Evolutionary conservation across 2,113 vertebrate species (phyloP), one percentile per base, ranked within the genome.

Genomic region (Cercocebus atys): DNA sequence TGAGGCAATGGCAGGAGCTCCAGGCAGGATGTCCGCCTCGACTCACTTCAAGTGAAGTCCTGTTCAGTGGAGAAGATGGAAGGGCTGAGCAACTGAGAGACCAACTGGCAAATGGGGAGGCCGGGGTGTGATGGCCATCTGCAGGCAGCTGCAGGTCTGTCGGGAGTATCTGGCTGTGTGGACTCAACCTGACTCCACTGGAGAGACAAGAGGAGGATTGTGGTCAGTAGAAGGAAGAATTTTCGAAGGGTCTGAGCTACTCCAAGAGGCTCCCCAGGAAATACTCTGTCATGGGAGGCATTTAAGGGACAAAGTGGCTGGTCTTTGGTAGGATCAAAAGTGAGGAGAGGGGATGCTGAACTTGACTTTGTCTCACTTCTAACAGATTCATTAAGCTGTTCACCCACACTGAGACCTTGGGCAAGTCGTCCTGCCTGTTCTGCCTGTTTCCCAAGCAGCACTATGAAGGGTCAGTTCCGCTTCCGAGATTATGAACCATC

Each of bases 131-230:
- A 23, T 14, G 1, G 7, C 9, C 1, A 14, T 40, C 72, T 61
- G 40, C 20, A 20, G 82, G 61, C 52, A 55, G 68, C 59, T 16
- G 22, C 23, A 16, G 18, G 52, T 32, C n/a, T 55, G 64, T 9
- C 0, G 2, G 72, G 68, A 23, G 20, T 8, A 23, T 17, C 40
- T 43, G 9, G 25, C 4, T 8, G 8, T 30, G 4, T 1, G 35
- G 27, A n/a, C 84, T 23, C 23, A 0, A 9, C n/a, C 5, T 3
- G 27, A 16, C 38, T 43, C 76, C 1, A 0, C 2, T 1, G 68
- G 57, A 79, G 20, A 84, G 88, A 57, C 25, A 11, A 40, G 66
- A 45, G 80, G 25, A 66, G 2, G 8, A 16, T 0, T 20, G 38
- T 3, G 45, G 32, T 55, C 35, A 40, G 4, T 45, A 68, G 68